Evolutionary conservation across 1,140 invertebrate genomes (phyloP).

Genomic region (Helicorthomorpha holstii): DNA sequence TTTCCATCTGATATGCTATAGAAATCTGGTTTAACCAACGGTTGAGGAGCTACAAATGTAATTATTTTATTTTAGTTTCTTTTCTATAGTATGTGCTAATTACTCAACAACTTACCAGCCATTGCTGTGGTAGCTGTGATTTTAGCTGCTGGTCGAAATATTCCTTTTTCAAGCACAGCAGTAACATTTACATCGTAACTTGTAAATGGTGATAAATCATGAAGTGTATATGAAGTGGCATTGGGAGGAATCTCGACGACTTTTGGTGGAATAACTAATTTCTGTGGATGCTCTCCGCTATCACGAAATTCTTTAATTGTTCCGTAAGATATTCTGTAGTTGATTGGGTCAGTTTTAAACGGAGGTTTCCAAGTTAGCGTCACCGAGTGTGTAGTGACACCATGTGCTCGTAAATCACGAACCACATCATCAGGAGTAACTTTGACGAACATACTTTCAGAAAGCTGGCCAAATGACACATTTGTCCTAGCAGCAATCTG

Average conservation of each 20-base stretch:
- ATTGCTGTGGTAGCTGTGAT: constrained; percentile 92
- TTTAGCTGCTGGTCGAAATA: constrained; percentile 72
- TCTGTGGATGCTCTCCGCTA: constrained; percentile 78
- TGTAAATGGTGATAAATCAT: constrained; percentile 79
- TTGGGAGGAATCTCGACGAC: constrained; percentile 52
- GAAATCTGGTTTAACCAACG: constrained; percentile 87
- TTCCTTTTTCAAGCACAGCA: constrained; percentile 63
- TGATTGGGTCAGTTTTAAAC: constrained; percentile 67
- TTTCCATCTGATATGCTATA: constrained; percentile 75
- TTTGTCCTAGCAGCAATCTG: constrained; percentile 71
- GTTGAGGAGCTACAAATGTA: constrained; percentile 52
- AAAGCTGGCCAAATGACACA: constrained; percentile 33
- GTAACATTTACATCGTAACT: constrained; percentile 89
- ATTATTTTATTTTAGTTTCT: constrained; percentile 6
- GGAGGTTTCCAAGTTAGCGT: constrained; percentile 84
- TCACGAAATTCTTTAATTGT: constrained; percentile 90
- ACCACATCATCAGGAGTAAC: constrained; percentile 84
- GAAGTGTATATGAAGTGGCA: constrained; percentile 50
- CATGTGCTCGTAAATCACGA: constrained; percentile 62
- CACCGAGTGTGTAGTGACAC: constrained; percentile 35
- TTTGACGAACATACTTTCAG: constrained; percentile 56
- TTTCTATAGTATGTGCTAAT: background rate
- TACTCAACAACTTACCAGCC: constrained; percentile 34
- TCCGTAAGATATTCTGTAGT: constrained; percentile 81
- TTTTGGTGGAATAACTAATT: constrained; percentile 54